These are phyloP conservation scores for Phthorimaea operculella DNA, from an alignment of 1,140 invertebrate genomes.

Conservation along the genomic window DNA sequence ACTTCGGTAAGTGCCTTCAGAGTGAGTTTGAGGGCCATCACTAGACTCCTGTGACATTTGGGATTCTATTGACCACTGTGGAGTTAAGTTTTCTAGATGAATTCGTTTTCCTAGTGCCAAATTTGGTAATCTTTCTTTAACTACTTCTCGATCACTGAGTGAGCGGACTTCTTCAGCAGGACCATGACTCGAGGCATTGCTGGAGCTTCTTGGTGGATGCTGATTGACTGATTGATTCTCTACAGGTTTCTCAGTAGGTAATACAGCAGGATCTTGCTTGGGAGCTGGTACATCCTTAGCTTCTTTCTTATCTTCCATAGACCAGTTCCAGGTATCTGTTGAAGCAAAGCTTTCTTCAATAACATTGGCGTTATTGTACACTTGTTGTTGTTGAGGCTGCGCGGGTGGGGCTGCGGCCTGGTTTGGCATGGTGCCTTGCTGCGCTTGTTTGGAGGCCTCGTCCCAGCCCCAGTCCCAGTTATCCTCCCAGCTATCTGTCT, in stretches of 20 bases:
- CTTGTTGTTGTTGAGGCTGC: conserved; percentile 19
- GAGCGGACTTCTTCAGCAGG: conserved; percentile 41
- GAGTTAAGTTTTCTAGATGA: conserved; percentile 63
- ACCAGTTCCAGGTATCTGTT: conserved; percentile 61
- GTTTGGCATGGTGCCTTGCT: conserved; percentile 17
- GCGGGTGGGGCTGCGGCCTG: not conserved
- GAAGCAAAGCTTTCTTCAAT: conserved; percentile 61
- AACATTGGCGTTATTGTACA: conserved; percentile 57
- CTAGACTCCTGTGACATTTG: conserved; percentile 72
- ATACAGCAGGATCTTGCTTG: conserved; percentile 9
- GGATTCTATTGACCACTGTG: conserved; percentile 72
- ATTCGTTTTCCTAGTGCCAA: conserved; percentile 54
- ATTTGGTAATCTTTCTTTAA: conserved; percentile 54
- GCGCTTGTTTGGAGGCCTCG: conserved; percentile 49
- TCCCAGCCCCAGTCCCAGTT: conserved; percentile 67
- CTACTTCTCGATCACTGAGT: conserved; percentile 51
- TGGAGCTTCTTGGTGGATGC: conserved; percentile 17
- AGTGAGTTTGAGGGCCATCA: conserved; percentile 66
- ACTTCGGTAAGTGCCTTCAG: conserved; percentile 69
- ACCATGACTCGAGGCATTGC: conserved; percentile 19
- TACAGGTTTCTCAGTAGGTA: conserved; percentile 14
- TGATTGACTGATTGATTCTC: conserved; percentile 20
- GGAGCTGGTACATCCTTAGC: conserved; percentile 14
- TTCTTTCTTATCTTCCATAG: conserved; percentile 51
- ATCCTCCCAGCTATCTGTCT: conserved; percentile 54